Conservation (phyloP, 2,888 invertebrate species). For the Apotomis capreana region DNA sequence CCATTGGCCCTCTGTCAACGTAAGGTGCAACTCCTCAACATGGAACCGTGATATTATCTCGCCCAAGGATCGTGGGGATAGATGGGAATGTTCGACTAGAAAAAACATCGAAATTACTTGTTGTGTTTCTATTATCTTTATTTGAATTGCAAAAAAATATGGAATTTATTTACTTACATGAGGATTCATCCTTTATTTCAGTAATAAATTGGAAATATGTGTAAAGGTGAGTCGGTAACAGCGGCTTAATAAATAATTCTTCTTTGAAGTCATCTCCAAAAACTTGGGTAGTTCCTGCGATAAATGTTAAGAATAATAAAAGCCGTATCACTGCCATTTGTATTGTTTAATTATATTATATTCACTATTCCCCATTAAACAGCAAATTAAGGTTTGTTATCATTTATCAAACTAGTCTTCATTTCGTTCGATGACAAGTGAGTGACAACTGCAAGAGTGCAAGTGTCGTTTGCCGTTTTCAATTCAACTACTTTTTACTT, state of each 20-base stretch:
- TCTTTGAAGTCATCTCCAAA: slow-evolving; percentile 90
- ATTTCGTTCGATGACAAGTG: background rate
- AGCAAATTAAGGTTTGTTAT: background rate
- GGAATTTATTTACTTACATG: slow-evolving; percentile 81
- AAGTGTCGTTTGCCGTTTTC: too few relatives aligned
- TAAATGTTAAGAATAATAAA: slow-evolving; percentile 18
- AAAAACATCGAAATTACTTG: slow-evolving; percentile 45
- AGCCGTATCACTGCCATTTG: slow-evolving; percentile 20
- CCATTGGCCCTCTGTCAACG: slow-evolving; percentile 97
- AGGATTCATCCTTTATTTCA: slow-evolving; percentile 85
- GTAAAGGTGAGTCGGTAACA: slow-evolving; percentile 92
- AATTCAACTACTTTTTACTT: too few relatives aligned
- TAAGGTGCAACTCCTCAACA: slow-evolving; percentile 95
- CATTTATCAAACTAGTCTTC: background rate
- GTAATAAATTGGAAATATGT: slow-evolving; percentile 96
- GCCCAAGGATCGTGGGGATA: slow-evolving; percentile 94
- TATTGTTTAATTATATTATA: background rate
- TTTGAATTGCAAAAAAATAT: background rate
- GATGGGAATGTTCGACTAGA: slow-evolving; percentile 91
- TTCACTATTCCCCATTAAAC: slow-evolving; percentile 7
- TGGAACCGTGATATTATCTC: slow-evolving; percentile 93
- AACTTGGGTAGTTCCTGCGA: slow-evolving; percentile 43
- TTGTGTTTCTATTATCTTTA: background rate
- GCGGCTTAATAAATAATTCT: slow-evolving; percentile 93
- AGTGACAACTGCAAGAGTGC: too few relatives aligned